Evolutionary conservation across 2,888 invertebrate genomes (phyloP), one percentile per base, ranked within the genome.

Genomic region (Idaea biselata): DNA sequence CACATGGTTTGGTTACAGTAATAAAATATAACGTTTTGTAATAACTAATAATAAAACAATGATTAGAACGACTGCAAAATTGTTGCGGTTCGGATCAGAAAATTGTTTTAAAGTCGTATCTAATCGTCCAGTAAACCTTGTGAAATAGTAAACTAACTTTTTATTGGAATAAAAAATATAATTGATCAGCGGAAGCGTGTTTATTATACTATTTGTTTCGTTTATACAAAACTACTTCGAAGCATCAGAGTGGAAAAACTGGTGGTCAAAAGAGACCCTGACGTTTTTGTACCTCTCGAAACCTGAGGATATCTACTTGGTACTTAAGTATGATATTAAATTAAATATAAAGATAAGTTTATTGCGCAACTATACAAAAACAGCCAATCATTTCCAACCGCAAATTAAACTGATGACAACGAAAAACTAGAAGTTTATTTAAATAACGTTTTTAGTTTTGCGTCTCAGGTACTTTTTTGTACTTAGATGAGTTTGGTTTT

Each of bases 61-160:
- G 63, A 62, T 68, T 67, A 68, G 67, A 65, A 69, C 68, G 58
- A 60, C 64, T 68, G 66, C 67, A 71, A 72, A 44, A 56, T 18
- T 72, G 70, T 71, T 77, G 77, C 69, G 78, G 77, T 80, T 78
- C 69, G 67, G 58, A 72, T 70, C 71, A 73, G 73, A 71, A 75
- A 80, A 76, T 78, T 78, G 74, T 78, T 80, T 81, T 75, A 78
- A 79, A 74, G 73, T 68, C 86, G 85, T 84, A 82, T 80, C 82
- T 82, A 86, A 86, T 86, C 83, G 85, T 81, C 78, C 82, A 85
- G 79, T 79, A 86, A 83, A 82, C 88, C 87, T 88, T 86, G 87
- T 76, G 74, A 73, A 56, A 55, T 55, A 71, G 67, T 71, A 73
- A 73, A 71, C 64, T 75, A 69, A 77, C 77, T 82, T 83, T 82